A percentile compares a stretch with the other conserved stretches of the same genome.
Evolutionary conservation across 2,113 vertebrate genomes (phyloP).

Genomic region (Pseudopipra pipra): DNA sequence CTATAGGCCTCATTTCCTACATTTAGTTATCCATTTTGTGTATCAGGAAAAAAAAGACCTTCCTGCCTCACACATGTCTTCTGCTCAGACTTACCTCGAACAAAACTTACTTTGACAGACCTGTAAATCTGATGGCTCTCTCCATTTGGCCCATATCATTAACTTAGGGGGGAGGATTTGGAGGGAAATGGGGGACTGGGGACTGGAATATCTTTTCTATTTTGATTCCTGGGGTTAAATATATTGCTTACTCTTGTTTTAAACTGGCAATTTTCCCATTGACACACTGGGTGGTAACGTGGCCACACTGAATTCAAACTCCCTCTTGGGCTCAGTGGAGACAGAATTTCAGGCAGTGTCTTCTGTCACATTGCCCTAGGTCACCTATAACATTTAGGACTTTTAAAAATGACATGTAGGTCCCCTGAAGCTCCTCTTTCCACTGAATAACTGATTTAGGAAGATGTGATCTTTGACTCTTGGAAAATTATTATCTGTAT

Average conservation of each 20-base stretch:
- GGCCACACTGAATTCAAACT: not conserved
- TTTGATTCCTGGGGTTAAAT: not conserved
- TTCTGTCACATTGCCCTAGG: not conserved
- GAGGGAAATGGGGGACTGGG: not conserved
- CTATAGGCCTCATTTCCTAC: not conserved
- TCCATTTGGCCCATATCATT: not conserved
- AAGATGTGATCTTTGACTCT: not conserved
- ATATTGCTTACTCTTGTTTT: not conserved
- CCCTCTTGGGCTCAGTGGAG: not conserved
- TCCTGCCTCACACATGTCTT: not conserved
- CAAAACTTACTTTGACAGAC: not conserved
- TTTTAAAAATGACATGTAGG: not conserved
- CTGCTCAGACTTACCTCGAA: not conserved
- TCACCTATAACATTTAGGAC: not conserved
- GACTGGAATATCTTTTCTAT: not conserved
- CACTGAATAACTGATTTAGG: not conserved
- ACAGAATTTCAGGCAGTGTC: not conserved
- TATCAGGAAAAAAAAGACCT: not conserved
- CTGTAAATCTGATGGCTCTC: not conserved
- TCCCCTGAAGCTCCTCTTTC: not conserved
- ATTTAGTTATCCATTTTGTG: not conserved
- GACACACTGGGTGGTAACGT: conserved; percentile 20
- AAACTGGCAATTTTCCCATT: conserved; percentile 8
- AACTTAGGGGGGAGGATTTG: not conserved
- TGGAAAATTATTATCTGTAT: not conserved